These are phyloP conservation scores for Oscheius sp. DNA, from an alignment of 2,888 invertebrate genomes.

Conservation along the genomic window DNA sequence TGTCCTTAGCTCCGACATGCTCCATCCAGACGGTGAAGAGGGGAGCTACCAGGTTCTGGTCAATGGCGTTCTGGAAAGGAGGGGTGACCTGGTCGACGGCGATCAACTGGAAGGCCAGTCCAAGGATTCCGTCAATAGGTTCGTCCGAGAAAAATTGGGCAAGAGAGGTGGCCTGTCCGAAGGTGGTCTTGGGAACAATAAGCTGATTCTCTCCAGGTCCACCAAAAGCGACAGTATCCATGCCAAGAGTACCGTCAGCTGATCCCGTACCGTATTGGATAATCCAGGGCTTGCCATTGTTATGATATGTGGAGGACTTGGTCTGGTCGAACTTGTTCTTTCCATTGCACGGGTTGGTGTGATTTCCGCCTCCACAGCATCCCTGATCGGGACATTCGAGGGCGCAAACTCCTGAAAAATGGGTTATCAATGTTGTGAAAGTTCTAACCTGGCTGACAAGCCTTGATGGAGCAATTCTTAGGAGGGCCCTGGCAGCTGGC, in stretches of 20 bases:
- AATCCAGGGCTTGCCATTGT: constrained; percentile 58
- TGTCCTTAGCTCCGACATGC: constrained; percentile 56
- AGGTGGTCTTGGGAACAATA: constrained; percentile 75
- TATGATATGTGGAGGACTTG: constrained; percentile 54
- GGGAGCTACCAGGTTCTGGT: constrained; percentile 59
- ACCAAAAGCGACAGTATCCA: constrained; percentile 57
- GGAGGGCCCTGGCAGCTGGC: constrained; percentile 49
- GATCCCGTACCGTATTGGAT: constrained; percentile 57
- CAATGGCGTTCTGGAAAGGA: constrained; percentile 57
- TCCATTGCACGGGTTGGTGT: constrained; percentile 55
- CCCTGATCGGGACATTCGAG: constrained; percentile 51
- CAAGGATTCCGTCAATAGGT: constrained; percentile 59
- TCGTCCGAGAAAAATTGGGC: constrained; percentile 76
- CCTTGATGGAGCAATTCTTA: constrained; percentile 29
- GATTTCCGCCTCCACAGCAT: constrained; percentile 55
- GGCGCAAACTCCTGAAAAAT: constrained; percentile 19
- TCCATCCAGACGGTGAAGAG: constrained; percentile 64
- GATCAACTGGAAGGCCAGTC: constrained; percentile 58
- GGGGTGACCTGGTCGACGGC: constrained; percentile 61
- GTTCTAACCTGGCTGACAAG: constrained; percentile 44
- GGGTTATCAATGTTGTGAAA: too few relatives aligned
- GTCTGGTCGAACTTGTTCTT: constrained; percentile 56
- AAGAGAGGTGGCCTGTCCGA: constrained; percentile 76
- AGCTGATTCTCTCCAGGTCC: constrained; percentile 59
- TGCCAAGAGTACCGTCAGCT: constrained; percentile 54